Evolutionary conservation across 2,888 invertebrate genomes (phyloP), one percentile per base, ranked within the genome.

Genomic region (Pegoplata infirma): DNA sequence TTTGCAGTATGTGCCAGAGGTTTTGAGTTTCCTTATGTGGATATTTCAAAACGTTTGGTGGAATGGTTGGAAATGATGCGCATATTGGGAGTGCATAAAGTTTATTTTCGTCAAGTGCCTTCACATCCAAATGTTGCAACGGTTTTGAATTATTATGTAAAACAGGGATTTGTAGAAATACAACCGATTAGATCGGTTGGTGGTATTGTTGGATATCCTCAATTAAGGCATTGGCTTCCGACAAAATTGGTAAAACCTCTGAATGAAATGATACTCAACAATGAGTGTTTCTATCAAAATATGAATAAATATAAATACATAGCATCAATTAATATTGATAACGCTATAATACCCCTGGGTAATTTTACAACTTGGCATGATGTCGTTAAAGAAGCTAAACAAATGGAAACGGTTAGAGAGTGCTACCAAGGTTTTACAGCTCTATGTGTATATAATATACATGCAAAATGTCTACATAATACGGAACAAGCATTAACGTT

Each of bases 1-100:
- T 96, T 97, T 88, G 96, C 96, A 10, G 96, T 97, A 5, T 97
- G 97, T 89, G 96, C 97, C 28, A 97, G 97, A 88, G 97, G 97
- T 0, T 91, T 97, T 63, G 97, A 97, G 89, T 97, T 97, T 86
- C 91, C 95, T 8, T 95, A 96, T 89, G 95, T 96, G 86, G 97
- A 97, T 88, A 90, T 97, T 1, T 96, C 96, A 12, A 3, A 12
- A 6, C 74, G 68, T 28, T 53, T 75, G 8, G 47, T 75, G 12
- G 74, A 75, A 25, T 75, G 67, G 67, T 6, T 75, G 53, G 74
- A 75, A 47, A 8, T 68, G 23, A 23, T 55, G 19, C 51, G n/a
- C 0, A 21, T 68, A 1, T 49, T 75, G 17, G 74, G 74, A 8
- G 74, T 59, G 1, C 12, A 28, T 1, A 68, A 68, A 21, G 61